Conservation (phyloP, 2,797 vertebrate species). For the Vireo griseus region DNA sequence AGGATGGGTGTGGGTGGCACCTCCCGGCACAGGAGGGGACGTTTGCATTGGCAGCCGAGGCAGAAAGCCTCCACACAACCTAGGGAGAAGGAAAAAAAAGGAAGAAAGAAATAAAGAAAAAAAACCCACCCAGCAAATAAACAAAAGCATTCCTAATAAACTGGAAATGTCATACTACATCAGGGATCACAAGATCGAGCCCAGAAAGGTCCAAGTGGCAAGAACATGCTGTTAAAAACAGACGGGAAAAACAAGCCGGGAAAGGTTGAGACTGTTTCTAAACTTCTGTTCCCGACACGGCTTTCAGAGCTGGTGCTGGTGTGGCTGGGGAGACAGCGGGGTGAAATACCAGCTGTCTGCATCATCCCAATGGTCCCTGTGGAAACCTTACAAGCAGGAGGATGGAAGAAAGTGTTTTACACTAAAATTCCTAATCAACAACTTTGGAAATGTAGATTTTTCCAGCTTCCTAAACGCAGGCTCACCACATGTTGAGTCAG, state of each 20-base stretch:
- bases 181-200: constrained; percentile 53
- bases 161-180: constrained; percentile 53
- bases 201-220: constrained; percentile 57
- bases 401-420: background rate
- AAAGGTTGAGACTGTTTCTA: constrained; percentile 28
- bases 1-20: constrained; percentile 41
- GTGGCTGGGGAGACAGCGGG: background rate
- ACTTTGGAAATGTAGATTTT: background rate
- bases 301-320: background rate
- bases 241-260: constrained; percentile 48
- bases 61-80: constrained; percentile 35
- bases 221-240: constrained; percentile 59
- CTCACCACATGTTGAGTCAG: background rate
- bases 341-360: background rate
- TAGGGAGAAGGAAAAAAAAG: background rate
- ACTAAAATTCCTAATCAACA: background rate
- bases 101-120: background rate
- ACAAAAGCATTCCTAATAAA: constrained; percentile 62
- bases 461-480: background rate
- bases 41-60: constrained; percentile 1
- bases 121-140: background rate
- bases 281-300: background rate
- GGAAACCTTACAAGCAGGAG: background rate
- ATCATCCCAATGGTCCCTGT: background rate
- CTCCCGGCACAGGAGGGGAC: background rate